Conservation (phyloP, 2,888 invertebrate species). For the Polyploca ridens region DNA sequence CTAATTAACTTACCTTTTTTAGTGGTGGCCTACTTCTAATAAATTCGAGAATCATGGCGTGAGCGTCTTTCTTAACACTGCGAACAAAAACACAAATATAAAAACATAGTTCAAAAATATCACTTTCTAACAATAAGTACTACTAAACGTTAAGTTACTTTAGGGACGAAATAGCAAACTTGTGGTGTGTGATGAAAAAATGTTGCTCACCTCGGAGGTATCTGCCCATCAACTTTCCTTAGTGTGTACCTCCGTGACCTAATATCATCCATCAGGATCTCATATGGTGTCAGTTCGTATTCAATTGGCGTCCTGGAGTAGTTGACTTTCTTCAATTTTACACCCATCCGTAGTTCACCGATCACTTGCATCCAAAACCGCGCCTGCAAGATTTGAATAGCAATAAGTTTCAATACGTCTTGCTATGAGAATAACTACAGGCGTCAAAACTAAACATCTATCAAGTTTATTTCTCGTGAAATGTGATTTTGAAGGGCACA, state of each 20-base stretch:
- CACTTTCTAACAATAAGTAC: too few relatives aligned
- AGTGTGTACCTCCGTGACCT: constrained; percentile 94
- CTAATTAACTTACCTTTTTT: constrained; percentile 87
- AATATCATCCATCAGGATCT: constrained; percentile 98
- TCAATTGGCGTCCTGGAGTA: constrained; percentile 92
- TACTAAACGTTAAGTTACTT: too few relatives aligned
- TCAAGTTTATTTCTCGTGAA: not conserved
- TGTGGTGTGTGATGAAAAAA: not conserved
- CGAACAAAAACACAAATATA: too few relatives aligned
- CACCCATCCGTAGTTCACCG: constrained; percentile 95
- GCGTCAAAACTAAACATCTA: constrained; percentile 28
- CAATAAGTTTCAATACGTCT: constrained; percentile 31
- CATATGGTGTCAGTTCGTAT: constrained; percentile 97
- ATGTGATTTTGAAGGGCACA: not conserved
- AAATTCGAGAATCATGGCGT: constrained; percentile 97
- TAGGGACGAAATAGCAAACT: too few relatives aligned
- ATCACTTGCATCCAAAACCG: constrained; percentile 98
- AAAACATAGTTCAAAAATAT: too few relatives aligned
- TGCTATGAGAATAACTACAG: constrained; percentile 51
- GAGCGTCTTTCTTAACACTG: constrained; percentile 96
- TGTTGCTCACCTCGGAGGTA: constrained; percentile 84
- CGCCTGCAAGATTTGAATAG: constrained; percentile 85
- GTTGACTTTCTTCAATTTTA: constrained; percentile 95
- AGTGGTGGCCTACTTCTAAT: constrained; percentile 97
- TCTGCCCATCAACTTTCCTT: constrained; percentile 93